Evolutionary conservation across 2,888 invertebrate genomes (phyloP).

Genomic region (Eupithecia abbreviata): DNA sequence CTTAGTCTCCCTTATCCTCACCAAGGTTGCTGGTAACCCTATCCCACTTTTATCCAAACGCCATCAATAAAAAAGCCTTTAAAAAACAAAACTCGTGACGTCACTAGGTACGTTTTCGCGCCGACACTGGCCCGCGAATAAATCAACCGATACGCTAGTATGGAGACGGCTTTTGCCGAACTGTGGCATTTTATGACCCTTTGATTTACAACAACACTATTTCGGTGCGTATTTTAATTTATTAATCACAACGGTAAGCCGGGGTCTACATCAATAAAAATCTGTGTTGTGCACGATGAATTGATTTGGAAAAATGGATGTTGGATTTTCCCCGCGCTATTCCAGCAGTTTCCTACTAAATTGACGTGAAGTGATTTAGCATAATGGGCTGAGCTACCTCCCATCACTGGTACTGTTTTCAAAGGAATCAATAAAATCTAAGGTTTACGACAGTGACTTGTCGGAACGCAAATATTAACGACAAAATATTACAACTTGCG

Average conservation of each 20-base stretch:
- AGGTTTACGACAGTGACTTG: conserved; percentile 10
- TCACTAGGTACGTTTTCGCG: conserved; percentile 81
- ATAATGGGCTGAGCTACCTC: conserved; percentile 12
- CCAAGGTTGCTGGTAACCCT: conserved; percentile 54
- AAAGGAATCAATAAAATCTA: conserved; percentile 28
- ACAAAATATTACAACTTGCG: conserved; percentile 9
- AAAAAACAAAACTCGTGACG: conserved; percentile 76
- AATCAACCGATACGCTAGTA: conserved; percentile 74
- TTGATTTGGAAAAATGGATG: conserved; percentile 20
- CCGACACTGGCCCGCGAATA: conserved; percentile 76
- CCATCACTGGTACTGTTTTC: conserved; percentile 11
- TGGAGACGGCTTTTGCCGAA: conserved; percentile 76
- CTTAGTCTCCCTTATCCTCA: conserved; percentile 28
- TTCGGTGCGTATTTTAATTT: conserved; percentile 64
- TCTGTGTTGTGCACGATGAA: conserved; percentile 27
- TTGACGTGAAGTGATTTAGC: conserved; percentile 5
- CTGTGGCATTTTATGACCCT: conserved; percentile 66
- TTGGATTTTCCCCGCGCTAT: conserved; percentile 1
- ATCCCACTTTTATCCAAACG: conserved; percentile 75
- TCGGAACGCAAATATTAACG: conserved; percentile 25
- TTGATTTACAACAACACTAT: conserved; percentile 71
- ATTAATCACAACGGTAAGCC: conserved; percentile 43
- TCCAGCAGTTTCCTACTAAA: neutral
- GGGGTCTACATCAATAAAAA: conserved; percentile 39
- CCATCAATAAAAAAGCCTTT: conserved; percentile 78